Evolutionary conservation across 1,140 invertebrate genomes (phyloP).

Genomic region (Stenopsyche tienmushanensis): DNA sequence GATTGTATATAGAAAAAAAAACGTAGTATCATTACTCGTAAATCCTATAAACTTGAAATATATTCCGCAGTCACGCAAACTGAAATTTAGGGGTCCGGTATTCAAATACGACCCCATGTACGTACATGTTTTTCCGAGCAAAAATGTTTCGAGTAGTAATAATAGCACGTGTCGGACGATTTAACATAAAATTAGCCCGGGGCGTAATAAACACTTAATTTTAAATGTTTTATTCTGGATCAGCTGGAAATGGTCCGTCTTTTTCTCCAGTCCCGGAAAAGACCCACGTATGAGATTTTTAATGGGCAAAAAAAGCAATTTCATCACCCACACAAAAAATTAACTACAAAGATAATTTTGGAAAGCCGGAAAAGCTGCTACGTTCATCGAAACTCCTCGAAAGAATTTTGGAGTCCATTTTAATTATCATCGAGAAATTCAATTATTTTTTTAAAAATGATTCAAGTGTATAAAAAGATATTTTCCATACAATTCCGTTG

Average conservation of each 20-base stretch:
- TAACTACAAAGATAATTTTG: no score
- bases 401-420: no score
- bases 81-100: conserved; percentile 9
- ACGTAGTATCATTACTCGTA: not conserved
- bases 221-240: not conserved
- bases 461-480: no score
- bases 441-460: no score
- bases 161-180: no score
- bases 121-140: not conserved
- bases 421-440: no score
- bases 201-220: conserved; percentile 8
- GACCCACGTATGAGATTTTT: not conserved
- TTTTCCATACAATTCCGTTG: no score
- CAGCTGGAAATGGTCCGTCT: not conserved
- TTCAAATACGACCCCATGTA: not conserved
- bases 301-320: not conserved
- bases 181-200: not conserved
- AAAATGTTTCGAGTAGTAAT: no score
- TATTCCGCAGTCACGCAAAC: conserved; percentile 16
- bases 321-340: no score
- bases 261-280: not conserved
- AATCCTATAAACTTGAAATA: not conserved
- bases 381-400: no score
- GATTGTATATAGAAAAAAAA: conserved; percentile 5
- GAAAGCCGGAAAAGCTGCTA: no score